A percentile compares a stretch with the other conserved stretches of the same genome.
phyloP scores from a whole-genome alignment of 2,888 invertebrate species.

The Incurvaria masculella region DNA sequence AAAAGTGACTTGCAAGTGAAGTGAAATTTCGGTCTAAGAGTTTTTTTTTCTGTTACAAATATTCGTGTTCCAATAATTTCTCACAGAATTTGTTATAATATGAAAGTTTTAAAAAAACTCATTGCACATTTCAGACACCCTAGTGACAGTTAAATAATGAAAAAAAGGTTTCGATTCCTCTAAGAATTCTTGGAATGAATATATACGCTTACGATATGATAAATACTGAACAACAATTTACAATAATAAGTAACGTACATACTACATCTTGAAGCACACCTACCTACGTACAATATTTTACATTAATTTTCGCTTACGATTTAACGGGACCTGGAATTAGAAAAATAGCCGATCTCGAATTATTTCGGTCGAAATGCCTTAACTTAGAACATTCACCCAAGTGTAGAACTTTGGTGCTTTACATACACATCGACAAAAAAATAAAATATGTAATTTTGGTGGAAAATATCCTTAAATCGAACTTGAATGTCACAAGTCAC shows the following conservation, averaged over 20 bases:
- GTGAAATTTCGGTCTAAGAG: no score
- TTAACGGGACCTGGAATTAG: not conserved
- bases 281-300: not conserved
- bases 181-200: not conserved
- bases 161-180: constrained; percentile 19
- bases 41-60: no score
- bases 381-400: no score
- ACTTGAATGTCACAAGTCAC: not conserved
- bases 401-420: not conserved
- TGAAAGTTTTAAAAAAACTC: no score
- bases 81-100: no score
- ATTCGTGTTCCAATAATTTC: no score
- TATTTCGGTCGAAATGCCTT: no score
- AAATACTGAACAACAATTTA: not conserved
- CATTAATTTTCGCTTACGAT: not conserved
- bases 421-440: not conserved
- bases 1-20: no score
- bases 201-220: not conserved
- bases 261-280: not conserved
- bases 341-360: not conserved
- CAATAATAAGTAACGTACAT: no score
- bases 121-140: no score
- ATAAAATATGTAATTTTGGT: not conserved
- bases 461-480: not conserved
- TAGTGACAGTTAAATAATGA: no score